Base-by-base conservation (phyloP, 2,113 vertebrate genomes). In the Amblyornis subalaris region DNA sequence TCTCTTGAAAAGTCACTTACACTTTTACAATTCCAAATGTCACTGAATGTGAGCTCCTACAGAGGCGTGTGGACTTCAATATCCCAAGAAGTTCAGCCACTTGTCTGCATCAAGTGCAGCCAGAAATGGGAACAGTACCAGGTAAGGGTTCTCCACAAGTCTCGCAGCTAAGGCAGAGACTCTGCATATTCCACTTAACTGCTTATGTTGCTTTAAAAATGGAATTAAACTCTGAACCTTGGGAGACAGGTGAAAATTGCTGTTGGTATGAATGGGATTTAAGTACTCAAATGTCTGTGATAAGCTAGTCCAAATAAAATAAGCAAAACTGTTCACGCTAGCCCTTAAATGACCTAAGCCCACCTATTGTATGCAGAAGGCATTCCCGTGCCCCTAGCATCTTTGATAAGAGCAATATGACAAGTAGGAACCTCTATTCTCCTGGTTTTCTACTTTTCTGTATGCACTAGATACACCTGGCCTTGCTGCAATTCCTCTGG, bases 51-150 rank as follows among this genome's bases (percentile, higher is more conserved):
- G 53, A 42, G 38, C 28, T 79, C n/a, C 62, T 72, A n/a, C 10
- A 48, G 23, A 80, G 24, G 8, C 2, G 0, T 35, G 33, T 23
- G 6, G 60, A 57, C n/a, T 61, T 76, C 0, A 51, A 8, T 5
- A 14, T 42, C 76, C 70, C 35, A 45, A 76, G 45, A 69, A 54
- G 51, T 80, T 80, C 47, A 65, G 36, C 28, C 53, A 48, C 48
- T 80, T 65, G 25, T 61, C 29, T 85, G 57, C 44, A 73, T 57
- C n/a, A 61, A 80, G 64, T 31, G 62, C 0, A 3, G 45, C 25
- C 79, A 85, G 53, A 83, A 85, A 76, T 25, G 42, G 50, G 45
- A 89, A 33, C 10, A n/a, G 44, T 6, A 11, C 24, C 55, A 53
- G 65, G n/a, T 33, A 42, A 77, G 35, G 7, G 42, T 47, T 62